These are phyloP conservation scores for Pachymerium ferrugineum DNA, from an alignment of 2,888 invertebrate genomes.

Conservation along the genomic window DNA sequence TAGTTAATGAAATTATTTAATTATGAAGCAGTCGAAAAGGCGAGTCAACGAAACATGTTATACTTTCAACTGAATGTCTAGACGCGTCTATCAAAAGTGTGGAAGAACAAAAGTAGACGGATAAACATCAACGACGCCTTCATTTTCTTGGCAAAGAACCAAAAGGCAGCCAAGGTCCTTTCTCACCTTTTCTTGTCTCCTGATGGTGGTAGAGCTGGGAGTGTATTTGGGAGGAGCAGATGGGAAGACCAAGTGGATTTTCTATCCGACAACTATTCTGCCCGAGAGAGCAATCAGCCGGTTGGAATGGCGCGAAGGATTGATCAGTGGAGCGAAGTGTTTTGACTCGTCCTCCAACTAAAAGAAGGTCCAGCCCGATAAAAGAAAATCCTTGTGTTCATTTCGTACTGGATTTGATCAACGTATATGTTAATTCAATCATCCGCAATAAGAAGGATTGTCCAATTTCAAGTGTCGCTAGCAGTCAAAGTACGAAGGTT, in stretches of 20 bases:
- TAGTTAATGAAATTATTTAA: background rate
- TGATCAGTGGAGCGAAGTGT: slow-evolving; percentile 15
- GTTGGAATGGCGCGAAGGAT: slow-evolving; percentile 22
- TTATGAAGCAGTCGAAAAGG: background rate
- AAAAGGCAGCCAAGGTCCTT: slow-evolving; percentile 11
- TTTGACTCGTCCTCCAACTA: background rate
- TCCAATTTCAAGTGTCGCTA: no score
- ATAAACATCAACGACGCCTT: slow-evolving; percentile 21
- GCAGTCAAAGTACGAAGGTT: no score
- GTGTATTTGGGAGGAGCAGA: slow-evolving; percentile 21
- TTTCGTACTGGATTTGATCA: background rate
- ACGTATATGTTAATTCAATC: background rate
- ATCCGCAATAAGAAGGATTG: background rate
- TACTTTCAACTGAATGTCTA: background rate
- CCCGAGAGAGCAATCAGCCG: slow-evolving; percentile 24
- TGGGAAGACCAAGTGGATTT: slow-evolving; percentile 27
- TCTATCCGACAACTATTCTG: slow-evolving; percentile 24
- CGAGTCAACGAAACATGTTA: background rate
- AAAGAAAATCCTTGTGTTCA: background rate
- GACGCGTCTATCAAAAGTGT: background rate
- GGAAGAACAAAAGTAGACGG: background rate
- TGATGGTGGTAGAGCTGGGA: slow-evolving; percentile 16
- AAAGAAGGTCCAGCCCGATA: background rate
- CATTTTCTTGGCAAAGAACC: slow-evolving; percentile 16
- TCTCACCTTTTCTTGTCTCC: slow-evolving; percentile 27